A percentile compares a stretch with the other conserved stretches of the same genome.
These are phyloP conservation scores for Lepidocyrtinus sp. DNA, from an alignment of 2,888 invertebrate genomes.

Conservation along the genomic window DNA sequence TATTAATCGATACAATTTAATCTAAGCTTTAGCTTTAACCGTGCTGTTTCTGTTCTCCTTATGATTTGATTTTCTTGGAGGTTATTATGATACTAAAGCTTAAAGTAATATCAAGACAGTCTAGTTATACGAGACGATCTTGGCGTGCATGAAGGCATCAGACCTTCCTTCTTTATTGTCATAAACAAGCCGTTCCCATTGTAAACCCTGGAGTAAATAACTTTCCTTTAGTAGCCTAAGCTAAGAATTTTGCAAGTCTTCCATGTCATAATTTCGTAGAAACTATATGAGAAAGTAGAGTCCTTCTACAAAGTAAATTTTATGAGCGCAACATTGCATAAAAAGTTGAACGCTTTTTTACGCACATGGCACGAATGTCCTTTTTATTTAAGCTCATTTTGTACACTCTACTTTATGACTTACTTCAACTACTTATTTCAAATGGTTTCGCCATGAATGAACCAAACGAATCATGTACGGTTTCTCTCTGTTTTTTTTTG, in stretches of 20 bases:
- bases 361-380: neutral
- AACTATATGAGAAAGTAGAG: neutral
- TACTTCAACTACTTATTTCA: constrained; percentile 11
- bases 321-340: neutral
- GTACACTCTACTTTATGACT: neutral
- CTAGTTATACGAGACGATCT: no score
- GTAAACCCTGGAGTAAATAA: constrained; percentile 7
- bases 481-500: neutral
- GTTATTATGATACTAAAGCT: no score
- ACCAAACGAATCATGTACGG: neutral
- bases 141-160: no score
- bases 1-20: no score
- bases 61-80: no score
- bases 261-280: constrained; percentile 21
- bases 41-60: no score
- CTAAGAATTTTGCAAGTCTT: constrained; percentile 33
- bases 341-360: neutral
- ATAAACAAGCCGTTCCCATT: neutral
- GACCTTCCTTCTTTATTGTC: neutral
- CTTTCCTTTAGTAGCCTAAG: neutral
- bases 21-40: no score
- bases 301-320: neutral
- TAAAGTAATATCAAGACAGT: no score
- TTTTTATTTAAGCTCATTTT: constrained; percentile 2
- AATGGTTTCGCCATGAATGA: constrained; percentile 9